Base-by-base conservation (phyloP, 2,797 vertebrate genomes). In the Ctenopoma kingsleyae region DNA sequence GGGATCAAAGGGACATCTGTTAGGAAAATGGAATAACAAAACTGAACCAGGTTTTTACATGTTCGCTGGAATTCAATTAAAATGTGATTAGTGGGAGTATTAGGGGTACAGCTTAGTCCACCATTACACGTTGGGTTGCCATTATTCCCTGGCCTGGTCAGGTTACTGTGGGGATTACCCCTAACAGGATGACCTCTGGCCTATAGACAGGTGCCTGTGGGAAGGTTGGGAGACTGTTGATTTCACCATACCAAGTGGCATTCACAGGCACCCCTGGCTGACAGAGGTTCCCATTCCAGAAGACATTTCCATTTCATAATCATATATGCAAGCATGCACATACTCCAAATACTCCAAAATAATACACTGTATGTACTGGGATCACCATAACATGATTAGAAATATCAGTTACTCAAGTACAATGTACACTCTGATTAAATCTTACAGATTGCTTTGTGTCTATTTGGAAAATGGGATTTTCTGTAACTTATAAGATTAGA, bases 21-120 rank as follows among this genome's bases (percentile, higher is more conserved):
- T 94, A 94, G 79, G 92, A 93, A 94, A 94, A 87, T 85, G 85
- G 87, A 94, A 95, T 88, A 94, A 94, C 92, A 93, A 94, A 94
- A 94, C 89, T 66, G 76, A 87, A 94, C 83, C 83, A 91, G 88
- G 84, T 95, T 93, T 90, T 94, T 95, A 93, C 91, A 89, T 88
- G 92, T 94, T 93, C 89, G 47, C 88, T 81, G 88, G 91, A 92
- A 94, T 86, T 92, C 92, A 94, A 92, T 94, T 90, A 89, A 92
- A 91, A 92, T 86, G 78, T 87, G 88, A 90, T 93, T 93, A 89
- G 91, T 82, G 81, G 82, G 77, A 78, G 93, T 80, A 92, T 93
- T 93, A 88, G 76, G 74, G 72, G 70, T 74, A 62, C 76, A 71
- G 64, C 70, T 56, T 49, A 66, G 78, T 72, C 62, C 67, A 41